A percentile compares a stretch with the other conserved stretches of the same genome.
Evolutionary conservation across 2,113 vertebrate species (phyloP).

Genomic region (Xiphorhynchus elegans): DNA sequence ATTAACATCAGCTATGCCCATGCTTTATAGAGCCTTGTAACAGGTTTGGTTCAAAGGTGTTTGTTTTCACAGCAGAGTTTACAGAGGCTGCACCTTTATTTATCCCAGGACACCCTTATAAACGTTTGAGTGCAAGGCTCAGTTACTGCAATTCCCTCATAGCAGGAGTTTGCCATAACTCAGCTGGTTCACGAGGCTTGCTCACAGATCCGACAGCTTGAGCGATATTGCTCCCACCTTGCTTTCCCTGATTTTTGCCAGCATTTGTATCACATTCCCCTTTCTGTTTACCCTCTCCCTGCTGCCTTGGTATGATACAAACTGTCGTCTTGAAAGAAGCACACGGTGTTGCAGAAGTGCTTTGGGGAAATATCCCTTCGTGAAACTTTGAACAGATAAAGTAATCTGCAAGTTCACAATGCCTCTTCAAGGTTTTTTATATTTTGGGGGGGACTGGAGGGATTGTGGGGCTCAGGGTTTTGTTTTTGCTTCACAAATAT

Average conservation of each 20-base stretch:
- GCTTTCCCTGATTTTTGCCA: slow-evolving; percentile 43
- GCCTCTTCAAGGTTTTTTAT: not conserved
- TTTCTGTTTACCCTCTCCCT: not conserved
- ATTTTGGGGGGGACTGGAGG: not conserved
- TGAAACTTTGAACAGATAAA: not conserved
- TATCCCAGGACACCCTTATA: slow-evolving; percentile 52
- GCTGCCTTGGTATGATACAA: not conserved
- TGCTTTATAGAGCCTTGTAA: slow-evolving; percentile 31
- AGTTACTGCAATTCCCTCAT: slow-evolving; percentile 44
- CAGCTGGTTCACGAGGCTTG: slow-evolving; percentile 31
- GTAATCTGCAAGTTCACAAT: not conserved
- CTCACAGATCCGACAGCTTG: slow-evolving; percentile 42
- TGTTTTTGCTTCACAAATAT: not conserved
- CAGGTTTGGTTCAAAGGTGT: slow-evolving; percentile 25
- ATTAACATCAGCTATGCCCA: not conserved
- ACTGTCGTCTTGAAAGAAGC: not conserved
- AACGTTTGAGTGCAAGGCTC: slow-evolving; percentile 51
- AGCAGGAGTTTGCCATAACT: slow-evolving; percentile 44
- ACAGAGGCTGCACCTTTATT: slow-evolving; percentile 47
- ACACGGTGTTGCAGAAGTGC: fast-evolving
- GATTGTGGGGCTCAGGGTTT: not conserved
- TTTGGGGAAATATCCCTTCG: not conserved
- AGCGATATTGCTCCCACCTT: slow-evolving; percentile 10
- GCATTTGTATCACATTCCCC: not conserved
- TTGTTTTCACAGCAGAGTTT: slow-evolving; percentile 37